A percentile compares a stretch with the other conserved stretches of the same genome.
Evolutionary conservation across 2,888 invertebrate genomes (phyloP).

Genomic region (Spicauda simplicius): DNA sequence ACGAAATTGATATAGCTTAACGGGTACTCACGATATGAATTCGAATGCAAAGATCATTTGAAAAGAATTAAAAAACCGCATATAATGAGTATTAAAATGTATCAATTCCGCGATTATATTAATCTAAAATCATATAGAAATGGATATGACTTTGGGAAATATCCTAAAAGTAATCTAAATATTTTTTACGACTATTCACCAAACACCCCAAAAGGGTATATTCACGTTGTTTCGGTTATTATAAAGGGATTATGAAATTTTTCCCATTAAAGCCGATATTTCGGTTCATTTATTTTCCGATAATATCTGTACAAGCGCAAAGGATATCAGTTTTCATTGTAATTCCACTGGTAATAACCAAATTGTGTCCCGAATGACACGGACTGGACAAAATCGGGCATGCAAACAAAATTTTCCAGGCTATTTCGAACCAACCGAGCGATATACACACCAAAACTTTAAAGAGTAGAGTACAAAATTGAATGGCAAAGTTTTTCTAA

Average conservation of each 20-base stretch:
- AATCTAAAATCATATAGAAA: too few species aligned
- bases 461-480: neutral
- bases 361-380: slow-evolving; percentile 23
- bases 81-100: too few species aligned
- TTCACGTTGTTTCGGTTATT: too few species aligned
- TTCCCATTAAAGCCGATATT: neutral
- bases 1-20: too few species aligned
- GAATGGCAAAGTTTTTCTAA: slow-evolving; percentile 19
- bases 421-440: neutral
- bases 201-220: too few species aligned
- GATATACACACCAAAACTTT: slow-evolving; percentile 1
- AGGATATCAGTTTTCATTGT: slow-evolving; percentile 26
- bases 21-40: too few species aligned
- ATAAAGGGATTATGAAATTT: neutral
- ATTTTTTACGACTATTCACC: too few species aligned
- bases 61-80: too few species aligned
- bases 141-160: too few species aligned
- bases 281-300: slow-evolving; percentile 11
- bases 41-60: too few species aligned
- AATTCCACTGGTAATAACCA: slow-evolving; percentile 19
- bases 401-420: slow-evolving; percentile 28
- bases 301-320: neutral
- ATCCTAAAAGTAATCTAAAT: too few species aligned
- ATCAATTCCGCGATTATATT: too few species aligned
- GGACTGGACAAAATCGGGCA: slow-evolving; percentile 19